Conservation (phyloP, 1,140 invertebrate species). For the Drosophila teissieri region DNA sequence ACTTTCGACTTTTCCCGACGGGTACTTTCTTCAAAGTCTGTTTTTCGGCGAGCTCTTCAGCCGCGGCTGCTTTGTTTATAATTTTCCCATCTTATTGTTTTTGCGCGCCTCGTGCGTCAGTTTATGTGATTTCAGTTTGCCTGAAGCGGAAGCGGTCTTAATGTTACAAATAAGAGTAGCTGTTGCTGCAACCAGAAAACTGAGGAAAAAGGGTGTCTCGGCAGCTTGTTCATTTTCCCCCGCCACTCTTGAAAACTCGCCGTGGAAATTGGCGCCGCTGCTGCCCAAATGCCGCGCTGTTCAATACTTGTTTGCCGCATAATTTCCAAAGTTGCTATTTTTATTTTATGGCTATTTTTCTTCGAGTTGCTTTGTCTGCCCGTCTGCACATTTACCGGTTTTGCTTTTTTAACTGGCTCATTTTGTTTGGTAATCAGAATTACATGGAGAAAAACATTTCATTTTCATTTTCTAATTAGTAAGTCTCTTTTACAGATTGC, state of each 20-base stretch:
- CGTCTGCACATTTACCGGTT: conserved; percentile 14
- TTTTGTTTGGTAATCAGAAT: conserved; percentile 59
- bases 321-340: conserved; percentile 74
- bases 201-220: conserved; percentile 30
- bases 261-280: conserved; percentile 37
- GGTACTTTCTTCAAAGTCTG: conserved; percentile 12
- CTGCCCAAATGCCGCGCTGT: conserved; percentile 30
- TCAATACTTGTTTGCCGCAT: conserved; percentile 67
- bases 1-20: conserved; percentile 6
- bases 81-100: conserved; percentile 69
- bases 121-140: conserved; percentile 55
- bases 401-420: conserved; percentile 3
- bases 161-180: conserved; percentile 56
- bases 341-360: conserved; percentile 63
- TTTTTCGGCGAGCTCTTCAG: conserved; percentile 33
- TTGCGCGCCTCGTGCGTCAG: conserved; percentile 63
- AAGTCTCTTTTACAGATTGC: neutral
- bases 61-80: conserved; percentile 38
- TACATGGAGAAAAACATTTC: conserved; percentile 20
- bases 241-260: conserved; percentile 18
- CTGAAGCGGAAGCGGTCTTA: conserved; percentile 63
- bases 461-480: conserved; percentile 13
- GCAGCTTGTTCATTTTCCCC: conserved; percentile 23
- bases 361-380: conserved; percentile 30
- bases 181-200: conserved; percentile 27